phyloP scores from a whole-genome alignment of 2,888 invertebrate genomes.

The Aporophyla lueneburgensis region DNA sequence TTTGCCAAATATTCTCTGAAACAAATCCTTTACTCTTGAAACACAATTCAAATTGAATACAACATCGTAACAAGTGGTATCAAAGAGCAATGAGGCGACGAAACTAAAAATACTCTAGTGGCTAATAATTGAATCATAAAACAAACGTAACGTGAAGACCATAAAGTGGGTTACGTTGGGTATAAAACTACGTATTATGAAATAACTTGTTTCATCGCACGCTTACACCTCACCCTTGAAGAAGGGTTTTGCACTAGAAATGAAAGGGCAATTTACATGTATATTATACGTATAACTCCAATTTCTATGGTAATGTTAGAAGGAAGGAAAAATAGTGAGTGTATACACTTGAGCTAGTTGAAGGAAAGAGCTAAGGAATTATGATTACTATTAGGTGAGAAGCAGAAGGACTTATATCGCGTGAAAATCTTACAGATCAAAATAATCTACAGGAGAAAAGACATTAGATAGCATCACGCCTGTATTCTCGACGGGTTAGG shows the following conservation, averaged over 20 bases:
- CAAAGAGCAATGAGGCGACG: constrained; percentile 14
- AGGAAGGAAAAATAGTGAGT: constrained; percentile 49
- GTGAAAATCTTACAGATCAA: background rate
- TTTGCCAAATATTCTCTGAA: background rate
- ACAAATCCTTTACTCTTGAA: background rate
- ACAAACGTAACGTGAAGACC: constrained; percentile 44
- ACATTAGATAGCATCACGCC: background rate
- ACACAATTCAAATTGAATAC: background rate
- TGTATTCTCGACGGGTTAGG: too few species aligned
- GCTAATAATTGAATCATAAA: constrained; percentile 61
- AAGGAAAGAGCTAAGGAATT: constrained; percentile 10
- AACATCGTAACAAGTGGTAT: constrained; percentile 20
- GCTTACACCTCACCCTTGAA: constrained; percentile 37
- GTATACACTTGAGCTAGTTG: constrained; percentile 41
- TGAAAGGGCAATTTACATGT: constrained; percentile 58
- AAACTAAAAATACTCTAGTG: constrained; percentile 52
- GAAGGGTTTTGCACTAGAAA: constrained; percentile 54
- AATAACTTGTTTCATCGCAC: constrained; percentile 58
- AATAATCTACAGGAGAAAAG: background rate
- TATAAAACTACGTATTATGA: constrained; percentile 65
- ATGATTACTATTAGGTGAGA: background rate
- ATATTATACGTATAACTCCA: constrained; percentile 54
- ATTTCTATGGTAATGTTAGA: constrained; percentile 58
- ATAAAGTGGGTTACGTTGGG: constrained; percentile 53
- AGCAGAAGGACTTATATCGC: background rate